Evolutionary conservation across 2,797 vertebrate genomes (phyloP).

Genomic region (Phataginus tetradactyla): DNA sequence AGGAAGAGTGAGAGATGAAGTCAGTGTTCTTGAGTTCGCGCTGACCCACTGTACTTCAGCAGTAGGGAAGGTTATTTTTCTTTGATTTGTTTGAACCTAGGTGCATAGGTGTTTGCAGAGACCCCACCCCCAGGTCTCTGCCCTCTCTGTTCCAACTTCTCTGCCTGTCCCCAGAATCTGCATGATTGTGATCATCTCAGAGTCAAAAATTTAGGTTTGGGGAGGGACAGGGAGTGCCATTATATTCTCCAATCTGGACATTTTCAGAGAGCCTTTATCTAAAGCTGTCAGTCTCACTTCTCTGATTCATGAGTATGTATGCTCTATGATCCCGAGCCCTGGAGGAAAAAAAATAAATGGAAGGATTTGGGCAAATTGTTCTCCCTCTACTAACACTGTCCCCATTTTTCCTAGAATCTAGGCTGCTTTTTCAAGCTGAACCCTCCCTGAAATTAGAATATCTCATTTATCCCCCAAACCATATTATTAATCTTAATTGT

Average conservation of each 20-base stretch:
- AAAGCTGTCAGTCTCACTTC: neutral
- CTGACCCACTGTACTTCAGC: neutral
- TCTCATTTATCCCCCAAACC: neutral
- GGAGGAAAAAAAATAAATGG: neutral
- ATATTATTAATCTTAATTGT: neutral
- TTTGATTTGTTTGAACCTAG: neutral
- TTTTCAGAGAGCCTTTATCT: neutral
- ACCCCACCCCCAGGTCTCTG: neutral
- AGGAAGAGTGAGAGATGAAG: neutral
- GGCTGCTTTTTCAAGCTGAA: neutral
- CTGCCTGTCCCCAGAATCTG: neutral
- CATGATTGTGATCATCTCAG: neutral
- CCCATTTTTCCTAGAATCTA: neutral
- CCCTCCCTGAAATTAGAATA: neutral
- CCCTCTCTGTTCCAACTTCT: neutral
- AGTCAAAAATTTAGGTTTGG: neutral
- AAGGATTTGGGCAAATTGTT: neutral
- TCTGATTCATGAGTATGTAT: neutral
- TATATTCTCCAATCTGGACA: neutral
- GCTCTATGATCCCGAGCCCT: neutral
- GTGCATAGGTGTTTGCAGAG: neutral
- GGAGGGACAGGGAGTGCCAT: neutral
- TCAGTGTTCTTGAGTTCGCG: neutral
- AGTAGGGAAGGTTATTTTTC: neutral
- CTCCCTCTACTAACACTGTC: neutral